Evolutionary conservation across 2,888 invertebrate genomes (phyloP).

Genomic region (Melanostoma mellinum): DNA sequence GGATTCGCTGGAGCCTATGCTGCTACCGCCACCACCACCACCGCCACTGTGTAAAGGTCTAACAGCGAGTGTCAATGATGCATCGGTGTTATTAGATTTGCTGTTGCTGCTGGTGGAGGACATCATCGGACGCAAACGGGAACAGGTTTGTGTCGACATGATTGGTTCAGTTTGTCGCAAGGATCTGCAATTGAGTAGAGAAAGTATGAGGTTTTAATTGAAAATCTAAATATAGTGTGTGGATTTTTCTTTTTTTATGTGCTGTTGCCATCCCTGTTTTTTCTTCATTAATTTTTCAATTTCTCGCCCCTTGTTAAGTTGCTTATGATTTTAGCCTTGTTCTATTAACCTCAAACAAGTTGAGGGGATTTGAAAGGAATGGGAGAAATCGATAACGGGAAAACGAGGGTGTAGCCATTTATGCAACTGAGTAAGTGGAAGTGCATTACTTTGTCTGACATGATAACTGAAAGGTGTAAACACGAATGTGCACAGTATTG

Average conservation of each 20-base stretch:
- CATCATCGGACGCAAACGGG: conserved; percentile 77
- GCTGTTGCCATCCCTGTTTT: background rate
- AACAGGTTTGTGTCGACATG: conserved; percentile 81
- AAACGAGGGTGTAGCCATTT: conserved; percentile 38
- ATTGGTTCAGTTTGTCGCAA: conserved; percentile 56
- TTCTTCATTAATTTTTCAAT: conserved; percentile 27
- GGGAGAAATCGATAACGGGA: conserved; percentile 8
- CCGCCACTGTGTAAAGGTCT: conserved; percentile 59
- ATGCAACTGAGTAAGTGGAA: background rate
- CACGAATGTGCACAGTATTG: conserved; percentile 19
- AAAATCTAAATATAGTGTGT: conserved; percentile 45
- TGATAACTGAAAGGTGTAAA: conserved; percentile 36
- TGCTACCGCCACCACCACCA: conserved; percentile 70
- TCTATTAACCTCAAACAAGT: conserved; percentile 39
- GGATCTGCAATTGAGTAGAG: conserved; percentile 51
- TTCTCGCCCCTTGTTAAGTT: background rate
- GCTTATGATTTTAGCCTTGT: conserved; percentile 36
- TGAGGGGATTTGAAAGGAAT: background rate
- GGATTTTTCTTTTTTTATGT: conserved; percentile 14
- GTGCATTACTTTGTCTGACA: conserved; percentile 19
- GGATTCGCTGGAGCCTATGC: conserved; percentile 79
- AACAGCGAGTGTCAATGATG: conserved; percentile 77
- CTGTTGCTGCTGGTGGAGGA: conserved; percentile 62
- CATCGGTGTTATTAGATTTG: conserved; percentile 75
- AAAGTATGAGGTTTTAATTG: conserved; percentile 59